Percentiles rank a stretch among this genome's conserved stretches.
Evolutionary conservation across 2,797 vertebrate species (phyloP).

Genomic region (Channallabes apus): DNA sequence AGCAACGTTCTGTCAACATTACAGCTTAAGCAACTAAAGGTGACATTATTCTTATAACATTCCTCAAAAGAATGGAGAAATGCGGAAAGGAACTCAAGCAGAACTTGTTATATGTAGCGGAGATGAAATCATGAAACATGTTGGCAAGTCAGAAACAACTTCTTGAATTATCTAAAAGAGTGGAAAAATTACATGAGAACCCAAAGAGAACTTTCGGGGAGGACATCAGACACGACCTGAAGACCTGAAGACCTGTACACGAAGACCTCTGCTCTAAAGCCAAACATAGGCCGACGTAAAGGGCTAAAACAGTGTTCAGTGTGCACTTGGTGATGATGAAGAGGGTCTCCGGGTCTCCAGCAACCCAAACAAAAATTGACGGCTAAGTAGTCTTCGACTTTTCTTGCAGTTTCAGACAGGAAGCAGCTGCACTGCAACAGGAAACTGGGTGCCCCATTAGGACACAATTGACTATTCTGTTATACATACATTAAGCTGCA

Average conservation of each 20-base stretch:
- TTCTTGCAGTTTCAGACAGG: slow-evolving; percentile 73
- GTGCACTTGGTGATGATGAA: neutral
- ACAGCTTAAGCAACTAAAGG: neutral
- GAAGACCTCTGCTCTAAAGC: neutral
- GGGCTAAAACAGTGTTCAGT: neutral
- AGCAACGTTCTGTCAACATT: neutral
- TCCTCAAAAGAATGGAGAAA: neutral
- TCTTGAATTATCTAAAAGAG: neutral
- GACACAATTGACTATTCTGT: slow-evolving; percentile 72
- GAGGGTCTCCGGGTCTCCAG: neutral
- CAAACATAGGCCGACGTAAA: no score
- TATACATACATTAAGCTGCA: slow-evolving; percentile 60
- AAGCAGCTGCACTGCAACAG: slow-evolving; percentile 77
- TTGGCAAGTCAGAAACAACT: neutral
- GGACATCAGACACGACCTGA: neutral
- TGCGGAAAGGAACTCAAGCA: neutral
- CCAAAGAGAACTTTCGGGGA: neutral
- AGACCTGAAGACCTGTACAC: no score
- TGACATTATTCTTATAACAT: neutral
- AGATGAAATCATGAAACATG: neutral
- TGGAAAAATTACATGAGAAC: neutral
- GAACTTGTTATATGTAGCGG: neutral
- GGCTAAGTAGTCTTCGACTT: slow-evolving; percentile 18
- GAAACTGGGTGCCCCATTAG: slow-evolving; percentile 69
- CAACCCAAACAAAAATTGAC: neutral